A percentile compares a stretch with the other conserved stretches of the same genome.
Conservation (phyloP, 2,113 vertebrate genomes). For the Lucifuga dentata region DNA sequence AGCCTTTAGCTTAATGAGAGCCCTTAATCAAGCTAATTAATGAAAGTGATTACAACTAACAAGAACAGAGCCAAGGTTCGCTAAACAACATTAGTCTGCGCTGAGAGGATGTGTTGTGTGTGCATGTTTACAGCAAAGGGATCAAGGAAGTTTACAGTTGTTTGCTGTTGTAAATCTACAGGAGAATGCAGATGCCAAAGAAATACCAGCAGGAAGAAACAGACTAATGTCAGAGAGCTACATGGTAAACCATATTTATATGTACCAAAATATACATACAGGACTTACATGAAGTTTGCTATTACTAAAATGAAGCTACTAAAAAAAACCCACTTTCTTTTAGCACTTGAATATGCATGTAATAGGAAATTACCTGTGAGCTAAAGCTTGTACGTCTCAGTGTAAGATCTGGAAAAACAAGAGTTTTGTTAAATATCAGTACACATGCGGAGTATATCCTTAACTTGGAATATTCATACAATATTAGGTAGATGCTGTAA, state of each 20-base stretch:
- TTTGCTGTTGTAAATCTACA: slow-evolving; percentile 35
- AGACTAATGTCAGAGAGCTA: not conserved
- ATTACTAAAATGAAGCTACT: not conserved
- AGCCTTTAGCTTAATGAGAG: slow-evolving; percentile 34
- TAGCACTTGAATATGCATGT: not conserved
- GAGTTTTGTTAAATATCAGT: not conserved
- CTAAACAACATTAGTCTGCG: slow-evolving; percentile 1
- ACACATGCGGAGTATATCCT: not conserved
- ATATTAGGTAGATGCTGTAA: not conserved
- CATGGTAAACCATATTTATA: not conserved
- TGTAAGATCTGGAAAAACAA: slow-evolving; percentile 67
- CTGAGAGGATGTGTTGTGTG: not conserved
- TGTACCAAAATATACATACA: not conserved
- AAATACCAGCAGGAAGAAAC: slow-evolving; percentile 30
- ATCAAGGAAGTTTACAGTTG: slow-evolving; percentile 38
- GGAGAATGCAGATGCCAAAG: slow-evolving; percentile 12
- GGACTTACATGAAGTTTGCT: not conserved
- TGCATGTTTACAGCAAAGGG: slow-evolving; percentile 43
- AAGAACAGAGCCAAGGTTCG: slow-evolving; percentile 17
- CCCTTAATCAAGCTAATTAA: slow-evolving; percentile 52
- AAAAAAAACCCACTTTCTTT: slow-evolving; percentile 1
- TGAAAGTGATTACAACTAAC: slow-evolving; percentile 46
- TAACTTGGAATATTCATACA: not conserved
- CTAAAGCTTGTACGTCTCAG: slow-evolving; percentile 45
- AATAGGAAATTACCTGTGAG: slow-evolving; percentile 64